Percentiles rank a stretch among this genome's conserved stretches.
phyloP scores from a whole-genome alignment of 2,888 invertebrate species.

The Cheilosia scutellata region DNA sequence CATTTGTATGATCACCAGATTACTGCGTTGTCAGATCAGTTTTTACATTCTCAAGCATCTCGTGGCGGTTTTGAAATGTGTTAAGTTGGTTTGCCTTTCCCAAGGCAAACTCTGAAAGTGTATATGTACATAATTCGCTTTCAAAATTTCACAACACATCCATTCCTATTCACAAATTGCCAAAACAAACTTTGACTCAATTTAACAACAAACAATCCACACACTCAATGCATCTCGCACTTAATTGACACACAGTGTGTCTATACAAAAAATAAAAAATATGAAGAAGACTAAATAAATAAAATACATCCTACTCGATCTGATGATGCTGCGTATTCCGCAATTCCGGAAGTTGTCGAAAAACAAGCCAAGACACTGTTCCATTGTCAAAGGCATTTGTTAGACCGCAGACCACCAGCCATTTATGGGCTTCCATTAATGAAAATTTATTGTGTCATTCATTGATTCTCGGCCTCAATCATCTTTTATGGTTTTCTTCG shows the following conservation, averaged over 20 bases:
- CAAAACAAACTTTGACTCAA: constrained; percentile 7
- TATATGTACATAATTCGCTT: too few relatives aligned
- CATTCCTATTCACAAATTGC: constrained; percentile 6
- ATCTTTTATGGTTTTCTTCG: constrained; percentile 52
- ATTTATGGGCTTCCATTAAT: constrained; percentile 64
- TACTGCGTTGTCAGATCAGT: too few relatives aligned
- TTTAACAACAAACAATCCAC: neutral
- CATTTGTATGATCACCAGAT: too few relatives aligned
- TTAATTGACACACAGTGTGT: constrained; percentile 4
- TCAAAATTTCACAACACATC: neutral
- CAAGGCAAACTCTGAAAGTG: too few relatives aligned
- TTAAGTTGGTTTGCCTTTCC: too few relatives aligned
- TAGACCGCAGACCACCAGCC: constrained; percentile 64
- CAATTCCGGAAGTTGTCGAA: constrained; percentile 68
- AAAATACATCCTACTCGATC: constrained; percentile 13
- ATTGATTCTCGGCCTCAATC: constrained; percentile 64
- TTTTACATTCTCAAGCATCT: too few relatives aligned
- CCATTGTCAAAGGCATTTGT: constrained; percentile 56
- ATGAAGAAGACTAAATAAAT: constrained; percentile 18
- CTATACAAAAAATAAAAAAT: neutral
- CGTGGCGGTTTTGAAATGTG: too few relatives aligned
- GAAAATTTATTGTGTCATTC: constrained; percentile 69
- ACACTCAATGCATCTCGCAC: neutral
- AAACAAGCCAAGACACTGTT: constrained; percentile 40
- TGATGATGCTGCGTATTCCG: constrained; percentile 35